Percentiles rank a stretch among this genome's conserved stretches.
Evolutionary conservation across 2,113 vertebrate species (phyloP).

Genomic region (Phoenicopterus ruber): DNA sequence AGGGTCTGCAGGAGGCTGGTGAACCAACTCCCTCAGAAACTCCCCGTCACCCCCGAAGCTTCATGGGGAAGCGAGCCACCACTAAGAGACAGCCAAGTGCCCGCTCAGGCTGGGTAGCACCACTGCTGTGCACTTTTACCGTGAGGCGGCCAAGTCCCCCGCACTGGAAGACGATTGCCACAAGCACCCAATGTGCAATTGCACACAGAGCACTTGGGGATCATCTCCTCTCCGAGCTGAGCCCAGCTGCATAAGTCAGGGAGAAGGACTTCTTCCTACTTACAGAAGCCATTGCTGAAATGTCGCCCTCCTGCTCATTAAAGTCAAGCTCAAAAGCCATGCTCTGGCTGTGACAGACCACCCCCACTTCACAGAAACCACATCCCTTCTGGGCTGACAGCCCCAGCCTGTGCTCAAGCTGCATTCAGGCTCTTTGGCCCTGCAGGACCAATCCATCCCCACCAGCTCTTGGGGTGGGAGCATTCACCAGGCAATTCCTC

Average conservation of each 20-base stretch:
- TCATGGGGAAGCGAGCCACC: neutral
- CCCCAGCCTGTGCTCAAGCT: neutral
- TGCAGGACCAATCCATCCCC: neutral
- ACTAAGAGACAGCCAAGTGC: neutral
- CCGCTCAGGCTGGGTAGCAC: too few relatives aligned
- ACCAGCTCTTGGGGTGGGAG: neutral
- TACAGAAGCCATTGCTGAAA: neutral
- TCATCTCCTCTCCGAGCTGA: neutral
- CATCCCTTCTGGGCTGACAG: neutral
- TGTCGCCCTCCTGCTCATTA: neutral
- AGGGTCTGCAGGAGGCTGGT: neutral
- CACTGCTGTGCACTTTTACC: neutral
- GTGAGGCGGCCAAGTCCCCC: neutral
- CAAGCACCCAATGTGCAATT: neutral
- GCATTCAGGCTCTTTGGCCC: neutral
- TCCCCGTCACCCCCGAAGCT: neutral
- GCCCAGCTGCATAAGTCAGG: neutral
- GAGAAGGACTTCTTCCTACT: neutral
- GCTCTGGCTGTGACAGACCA: neutral
- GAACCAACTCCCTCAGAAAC: neutral
- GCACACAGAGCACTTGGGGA: too few relatives aligned
- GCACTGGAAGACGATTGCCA: fast-evolving
- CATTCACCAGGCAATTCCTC: neutral
- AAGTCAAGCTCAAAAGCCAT: neutral
- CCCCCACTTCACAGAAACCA: neutral